Conservation (phyloP, 2,113 vertebrate genomes). For the Chiloscyllium plagiosum region DNA sequence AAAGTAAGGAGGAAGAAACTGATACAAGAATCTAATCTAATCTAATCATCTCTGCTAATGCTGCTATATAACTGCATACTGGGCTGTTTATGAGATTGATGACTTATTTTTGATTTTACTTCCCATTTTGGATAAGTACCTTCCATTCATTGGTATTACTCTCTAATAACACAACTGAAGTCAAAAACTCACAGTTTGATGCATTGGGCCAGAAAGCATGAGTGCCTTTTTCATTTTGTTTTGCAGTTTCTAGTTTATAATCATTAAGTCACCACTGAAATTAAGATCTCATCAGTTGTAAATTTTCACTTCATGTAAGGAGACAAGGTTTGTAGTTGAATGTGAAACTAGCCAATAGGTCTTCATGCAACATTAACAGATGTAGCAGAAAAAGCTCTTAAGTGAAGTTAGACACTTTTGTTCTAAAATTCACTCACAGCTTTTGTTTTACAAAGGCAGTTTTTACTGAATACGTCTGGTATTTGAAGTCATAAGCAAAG, state of each 20-base stretch:
- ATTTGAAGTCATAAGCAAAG: constrained; percentile 1
- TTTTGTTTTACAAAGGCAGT: background rate
- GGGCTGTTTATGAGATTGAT: background rate
- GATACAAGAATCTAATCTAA: background rate
- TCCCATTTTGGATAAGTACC: background rate
- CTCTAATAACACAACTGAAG: background rate
- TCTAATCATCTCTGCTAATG: background rate
- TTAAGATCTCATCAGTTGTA: constrained; percentile 1
- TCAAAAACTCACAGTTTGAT: background rate
- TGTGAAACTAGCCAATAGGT: no score
- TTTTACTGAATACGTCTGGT: background rate
- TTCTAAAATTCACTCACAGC: background rate
- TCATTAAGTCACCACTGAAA: background rate
- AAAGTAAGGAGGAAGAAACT: background rate
- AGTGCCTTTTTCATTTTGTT: background rate
- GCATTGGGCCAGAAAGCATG: background rate
- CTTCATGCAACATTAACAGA: no score
- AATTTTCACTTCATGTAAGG: no score
- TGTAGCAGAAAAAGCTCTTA: background rate
- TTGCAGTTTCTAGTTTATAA: background rate
- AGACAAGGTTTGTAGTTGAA: no score
- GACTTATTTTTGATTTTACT: background rate
- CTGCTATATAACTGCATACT: background rate
- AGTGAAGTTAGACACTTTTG: background rate
- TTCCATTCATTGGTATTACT: background rate